A percentile compares a stretch with the other conserved stretches of the same genome.
These are phyloP conservation scores for Danio choprae DNA, from an alignment of 2,797 vertebrate genomes.

Conservation along the genomic window DNA sequence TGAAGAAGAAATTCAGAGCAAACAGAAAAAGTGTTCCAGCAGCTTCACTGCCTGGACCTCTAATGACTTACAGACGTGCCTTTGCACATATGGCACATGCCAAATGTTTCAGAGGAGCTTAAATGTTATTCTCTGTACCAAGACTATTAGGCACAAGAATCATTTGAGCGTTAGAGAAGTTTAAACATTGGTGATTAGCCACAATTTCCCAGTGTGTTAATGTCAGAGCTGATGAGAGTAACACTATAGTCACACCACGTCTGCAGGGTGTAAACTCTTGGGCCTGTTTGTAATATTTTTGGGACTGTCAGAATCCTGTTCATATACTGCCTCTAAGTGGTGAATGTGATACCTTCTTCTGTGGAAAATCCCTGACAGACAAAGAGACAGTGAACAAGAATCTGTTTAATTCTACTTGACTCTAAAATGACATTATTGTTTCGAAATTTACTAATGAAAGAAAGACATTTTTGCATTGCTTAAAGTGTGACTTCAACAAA, in stretches of 20 bases:
- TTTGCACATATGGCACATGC: constrained; percentile 7
- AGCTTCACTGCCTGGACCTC: constrained; percentile 7
- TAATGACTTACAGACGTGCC: constrained; percentile 39
- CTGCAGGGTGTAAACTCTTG: constrained; percentile 42
- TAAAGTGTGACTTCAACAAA: too few species aligned
- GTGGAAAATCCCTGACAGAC: constrained; percentile 51
- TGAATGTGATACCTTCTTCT: constrained; percentile 75
- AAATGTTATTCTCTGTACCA: constrained; percentile 33
- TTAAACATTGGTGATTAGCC: constrained; percentile 42
- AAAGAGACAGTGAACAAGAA: constrained; percentile 27
- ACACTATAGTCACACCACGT: constrained; percentile 20
- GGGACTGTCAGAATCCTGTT: constrained; percentile 73
- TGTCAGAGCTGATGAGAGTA: constrained; percentile 39
- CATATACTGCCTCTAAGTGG: constrained; percentile 88
- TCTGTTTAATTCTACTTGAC: too few species aligned
- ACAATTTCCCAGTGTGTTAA: constrained; percentile 26
- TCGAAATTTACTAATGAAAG: too few species aligned
- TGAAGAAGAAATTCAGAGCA: constrained; percentile 7
- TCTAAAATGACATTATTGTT: too few species aligned
- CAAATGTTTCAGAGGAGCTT: constrained; percentile 22
- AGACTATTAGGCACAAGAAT: constrained; percentile 34
- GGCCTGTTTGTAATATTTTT: constrained; percentile 49
- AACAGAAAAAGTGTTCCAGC: background rate
- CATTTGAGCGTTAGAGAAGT: constrained; percentile 23
- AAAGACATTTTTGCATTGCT: too few species aligned